Evolutionary conservation across 2,797 vertebrate genomes (phyloP), one percentile per base, ranked within the genome.

Genomic region (Enteromius radiatus): DNA sequence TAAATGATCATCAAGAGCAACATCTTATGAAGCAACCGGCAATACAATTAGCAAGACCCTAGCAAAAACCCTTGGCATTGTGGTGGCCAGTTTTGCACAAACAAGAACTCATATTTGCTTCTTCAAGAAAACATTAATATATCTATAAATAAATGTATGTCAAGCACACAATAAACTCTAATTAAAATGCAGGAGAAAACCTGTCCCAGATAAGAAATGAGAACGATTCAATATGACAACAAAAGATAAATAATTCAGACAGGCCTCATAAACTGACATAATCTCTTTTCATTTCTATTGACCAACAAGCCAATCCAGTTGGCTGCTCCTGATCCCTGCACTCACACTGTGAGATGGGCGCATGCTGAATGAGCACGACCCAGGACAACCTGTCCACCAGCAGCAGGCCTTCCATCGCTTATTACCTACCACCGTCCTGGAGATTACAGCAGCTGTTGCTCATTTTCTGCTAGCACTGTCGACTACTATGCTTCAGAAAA

Each of bases 371-470:
- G 88, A 86, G 83, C 76, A 31, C 85, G 69, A 83, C 83, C 26
- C 81, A 87, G 85, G 83, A 89, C 83, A 78, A 80, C 73, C 84
- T 79, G 89, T 90, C 84, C 54, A 76, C 80, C 54, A 68, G 84
- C 86, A 89, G 78, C 76, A 81, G 88, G 90, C 81, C 83, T 84
- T 56, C 74, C 78, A 79, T 11, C 68, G 70, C 64, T 75, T 80
- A 76, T 76, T 76, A 78, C 74, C 83, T 26, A 49, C 73, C 76
- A 36, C 67, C 19, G 49, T 68, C 59, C 31, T 4, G 19, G 41
- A 78, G 64, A 83, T 78, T 78, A 78, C 47, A 17, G 38, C 80
- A 81, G 70, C 80, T 81, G 80, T 75, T 75, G 71, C 70, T 28
- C 52, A 45, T 43, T 61, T 76, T 70, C 49, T 68, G n/a, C 78